Percentiles rank a stretch among this genome's conserved stretches.
These are phyloP conservation scores for Alexandromys fortis DNA, from an alignment of 2,113 vertebrate genomes.

Conservation along the genomic window DNA sequence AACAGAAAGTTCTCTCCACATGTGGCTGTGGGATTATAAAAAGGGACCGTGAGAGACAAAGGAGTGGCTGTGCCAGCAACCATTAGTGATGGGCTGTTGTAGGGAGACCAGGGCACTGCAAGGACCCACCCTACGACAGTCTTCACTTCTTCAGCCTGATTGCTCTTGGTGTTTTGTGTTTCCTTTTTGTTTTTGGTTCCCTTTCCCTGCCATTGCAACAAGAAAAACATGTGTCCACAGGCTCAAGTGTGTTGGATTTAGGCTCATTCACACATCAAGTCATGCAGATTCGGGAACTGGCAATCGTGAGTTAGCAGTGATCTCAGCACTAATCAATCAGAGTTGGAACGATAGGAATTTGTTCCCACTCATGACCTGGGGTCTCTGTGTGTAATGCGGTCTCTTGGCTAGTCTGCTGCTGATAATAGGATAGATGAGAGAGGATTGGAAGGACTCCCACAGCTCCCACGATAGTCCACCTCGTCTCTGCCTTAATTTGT, in stretches of 20 bases:
- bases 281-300: neutral
- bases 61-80: neutral
- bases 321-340: slow-evolving; percentile 54
- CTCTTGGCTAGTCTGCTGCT: slow-evolving; percentile 49
- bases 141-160: neutral
- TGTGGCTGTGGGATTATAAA: neutral
- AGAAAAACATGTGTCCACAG: neutral
- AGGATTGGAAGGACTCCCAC: neutral
- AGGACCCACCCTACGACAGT: neutral
- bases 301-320: slow-evolving; percentile 50
- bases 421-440: slow-evolving; percentile 36
- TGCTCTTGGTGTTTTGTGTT: neutral
- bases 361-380: slow-evolving; percentile 31
- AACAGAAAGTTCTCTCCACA: slow-evolving; percentile 17
- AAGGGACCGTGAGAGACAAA: neutral
- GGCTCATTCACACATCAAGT: neutral
- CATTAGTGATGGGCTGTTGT: neutral
- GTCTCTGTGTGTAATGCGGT: slow-evolving; percentile 1
- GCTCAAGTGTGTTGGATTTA: neutral
- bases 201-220: neutral
- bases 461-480: slow-evolving; percentile 19
- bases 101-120: neutral
- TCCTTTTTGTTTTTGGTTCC: neutral
- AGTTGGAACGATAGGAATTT: slow-evolving; percentile 43
- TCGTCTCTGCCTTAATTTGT: slow-evolving; percentile 43